Evolutionary conservation across 23 tunicate species (phyloP).

Genomic region (Trididemnum clinides): DNA sequence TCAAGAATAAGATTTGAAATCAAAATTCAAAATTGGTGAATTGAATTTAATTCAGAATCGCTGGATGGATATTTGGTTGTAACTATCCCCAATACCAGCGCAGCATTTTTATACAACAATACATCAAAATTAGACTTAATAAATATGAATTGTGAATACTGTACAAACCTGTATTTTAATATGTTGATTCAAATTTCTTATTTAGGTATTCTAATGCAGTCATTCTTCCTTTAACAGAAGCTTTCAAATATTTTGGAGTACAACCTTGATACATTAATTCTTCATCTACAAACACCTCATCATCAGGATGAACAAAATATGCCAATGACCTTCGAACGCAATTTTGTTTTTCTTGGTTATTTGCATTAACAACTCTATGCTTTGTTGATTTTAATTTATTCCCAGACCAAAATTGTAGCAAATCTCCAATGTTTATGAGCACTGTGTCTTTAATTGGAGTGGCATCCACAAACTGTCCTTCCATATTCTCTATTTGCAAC

Average conservation of each 20-base stretch:
- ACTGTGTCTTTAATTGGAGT: constrained; percentile 61
- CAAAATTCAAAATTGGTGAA: too few relatives aligned
- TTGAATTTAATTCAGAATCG: too few relatives aligned
- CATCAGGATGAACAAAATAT: constrained; percentile 54
- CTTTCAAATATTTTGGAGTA: neutral
- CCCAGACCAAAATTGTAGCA: constrained; percentile 59
- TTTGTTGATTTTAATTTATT: constrained; percentile 67
- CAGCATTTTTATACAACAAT: too few relatives aligned
- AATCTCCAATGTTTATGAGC: constrained; percentile 56
- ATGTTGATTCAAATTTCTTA: neutral
- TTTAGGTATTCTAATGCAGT: neutral
- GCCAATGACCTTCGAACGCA: constrained; percentile 16
- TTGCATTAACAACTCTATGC: constrained; percentile 35
- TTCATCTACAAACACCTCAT: constrained; percentile 25
- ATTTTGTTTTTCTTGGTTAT: neutral
- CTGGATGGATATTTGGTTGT: too few relatives aligned
- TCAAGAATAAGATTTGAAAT: too few relatives aligned
- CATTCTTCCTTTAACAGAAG: neutral
- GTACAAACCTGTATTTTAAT: too few relatives aligned
- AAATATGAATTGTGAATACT: too few relatives aligned
- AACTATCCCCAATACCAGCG: too few relatives aligned
- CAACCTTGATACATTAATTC: constrained; percentile 6
- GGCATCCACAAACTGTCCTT: constrained; percentile 56
- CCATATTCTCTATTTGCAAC: constrained; percentile 23
- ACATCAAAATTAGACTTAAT: too few relatives aligned